These are phyloP conservation scores for Archocentrus centrarchus DNA, from an alignment of 2,113 vertebrate genomes.

Conservation along the genomic window DNA sequence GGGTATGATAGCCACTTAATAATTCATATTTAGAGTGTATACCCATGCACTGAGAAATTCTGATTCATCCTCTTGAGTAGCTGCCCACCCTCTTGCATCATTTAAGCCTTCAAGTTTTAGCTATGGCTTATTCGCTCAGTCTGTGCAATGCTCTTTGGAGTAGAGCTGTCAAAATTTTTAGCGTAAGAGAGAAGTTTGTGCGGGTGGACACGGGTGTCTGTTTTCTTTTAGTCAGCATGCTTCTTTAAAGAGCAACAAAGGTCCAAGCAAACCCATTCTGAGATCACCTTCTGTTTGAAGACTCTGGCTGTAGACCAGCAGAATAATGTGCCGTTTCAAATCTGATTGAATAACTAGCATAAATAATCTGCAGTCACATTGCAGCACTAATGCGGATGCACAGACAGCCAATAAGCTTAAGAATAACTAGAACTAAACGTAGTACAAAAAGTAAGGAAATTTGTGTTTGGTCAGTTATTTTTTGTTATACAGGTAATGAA, in stretches of 20 bases:
- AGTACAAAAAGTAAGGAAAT: no score
- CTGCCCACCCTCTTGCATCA: constrained; percentile 82
- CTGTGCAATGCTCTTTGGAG: constrained; percentile 71
- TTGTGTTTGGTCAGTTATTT: no score
- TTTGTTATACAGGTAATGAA: no score
- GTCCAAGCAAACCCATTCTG: constrained; percentile 34
- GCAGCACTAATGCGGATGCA: neutral
- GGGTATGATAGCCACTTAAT: constrained; percentile 84
- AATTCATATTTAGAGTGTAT: constrained; percentile 87
- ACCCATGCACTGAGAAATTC: constrained; percentile 85
- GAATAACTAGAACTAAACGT: neutral
- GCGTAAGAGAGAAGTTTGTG: constrained; percentile 73
- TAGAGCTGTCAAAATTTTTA: constrained; percentile 71
- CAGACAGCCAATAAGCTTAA: neutral
- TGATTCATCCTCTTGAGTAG: constrained; percentile 85
- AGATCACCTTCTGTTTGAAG: constrained; percentile 43
- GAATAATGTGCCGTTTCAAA: neutral
- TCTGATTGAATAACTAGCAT: constrained; percentile 11
- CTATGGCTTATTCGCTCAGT: constrained; percentile 66
- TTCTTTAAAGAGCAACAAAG: constrained; percentile 72
- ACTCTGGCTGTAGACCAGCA: neutral
- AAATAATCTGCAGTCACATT: neutral
- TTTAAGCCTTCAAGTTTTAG: constrained; percentile 76
- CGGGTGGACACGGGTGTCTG: constrained; percentile 60
- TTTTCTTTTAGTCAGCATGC: constrained; percentile 72